phyloP scores from a whole-genome alignment of 2,797 vertebrate species.

The Epinephelus awoara region DNA sequence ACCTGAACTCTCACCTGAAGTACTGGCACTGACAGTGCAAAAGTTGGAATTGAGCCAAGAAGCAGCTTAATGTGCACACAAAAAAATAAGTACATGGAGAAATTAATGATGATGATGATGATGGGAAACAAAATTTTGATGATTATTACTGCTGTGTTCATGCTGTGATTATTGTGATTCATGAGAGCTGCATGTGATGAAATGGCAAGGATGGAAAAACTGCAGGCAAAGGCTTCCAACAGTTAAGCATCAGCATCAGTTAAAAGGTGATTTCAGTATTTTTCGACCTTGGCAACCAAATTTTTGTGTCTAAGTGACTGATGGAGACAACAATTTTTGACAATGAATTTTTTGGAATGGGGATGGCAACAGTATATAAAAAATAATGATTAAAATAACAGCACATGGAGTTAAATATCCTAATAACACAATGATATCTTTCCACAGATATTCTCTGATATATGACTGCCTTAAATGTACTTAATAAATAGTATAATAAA shows the following conservation, averaged over 20 bases:
- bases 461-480: background rate
- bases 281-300: too few relatives aligned
- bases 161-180: constrained; percentile 35
- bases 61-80: constrained; percentile 79
- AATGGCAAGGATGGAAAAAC: constrained; percentile 14
- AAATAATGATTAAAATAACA: background rate
- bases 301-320: too few relatives aligned
- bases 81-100: constrained; percentile 75
- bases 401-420: background rate
- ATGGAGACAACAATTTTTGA: too few relatives aligned
- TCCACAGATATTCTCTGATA: background rate
- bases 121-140: constrained; percentile 44
- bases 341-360: background rate
- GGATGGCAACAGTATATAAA: background rate
- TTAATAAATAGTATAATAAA: background rate
- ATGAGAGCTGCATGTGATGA: constrained; percentile 13
- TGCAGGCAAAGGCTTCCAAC: background rate
- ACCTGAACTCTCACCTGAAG: constrained; percentile 82
- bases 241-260: constrained; percentile 22
- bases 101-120: constrained; percentile 65
- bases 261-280: background rate
- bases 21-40: constrained; percentile 90
- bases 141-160: constrained; percentile 43
- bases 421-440: background rate
- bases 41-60: constrained; percentile 89